Conservation (phyloP, 2,888 invertebrate species). For the Campaea margaritaria region DNA sequence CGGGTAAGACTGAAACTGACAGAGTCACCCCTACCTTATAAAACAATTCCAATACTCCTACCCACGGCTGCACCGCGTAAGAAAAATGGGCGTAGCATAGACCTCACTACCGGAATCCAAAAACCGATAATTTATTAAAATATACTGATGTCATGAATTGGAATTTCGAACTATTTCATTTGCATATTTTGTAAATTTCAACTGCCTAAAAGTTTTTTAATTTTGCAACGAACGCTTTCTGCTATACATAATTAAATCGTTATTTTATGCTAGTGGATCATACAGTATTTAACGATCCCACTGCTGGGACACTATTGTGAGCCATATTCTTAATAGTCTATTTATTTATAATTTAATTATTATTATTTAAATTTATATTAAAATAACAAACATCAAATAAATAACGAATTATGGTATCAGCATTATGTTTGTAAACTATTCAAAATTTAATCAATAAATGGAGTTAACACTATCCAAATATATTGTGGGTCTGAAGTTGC, state of each 20-base stretch:
- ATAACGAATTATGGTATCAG: too few relatives aligned
- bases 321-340: too few relatives aligned
- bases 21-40: conserved; percentile 61
- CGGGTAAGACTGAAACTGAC: conserved; percentile 58
- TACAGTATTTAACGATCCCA: neutral
- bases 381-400: too few relatives aligned
- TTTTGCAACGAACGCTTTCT: conserved; percentile 10
- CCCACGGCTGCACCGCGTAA: conserved; percentile 36
- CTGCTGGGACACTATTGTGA: too few relatives aligned
- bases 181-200: conserved; percentile 34
- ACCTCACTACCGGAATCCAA: conserved; percentile 23
- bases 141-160: conserved; percentile 2
- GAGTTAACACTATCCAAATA: too few relatives aligned
- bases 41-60: conserved; percentile 55
- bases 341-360: too few relatives aligned
- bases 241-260: neutral
- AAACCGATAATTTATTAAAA: conserved; percentile 21
- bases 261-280: conserved; percentile 7
- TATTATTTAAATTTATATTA: too few relatives aligned
- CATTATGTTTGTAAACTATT: too few relatives aligned
- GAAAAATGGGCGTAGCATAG: conserved; percentile 25
- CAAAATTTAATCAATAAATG: too few relatives aligned
- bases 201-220: conserved; percentile 21
- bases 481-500: too few relatives aligned
- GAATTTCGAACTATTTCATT: conserved; percentile 17